Evolutionary conservation across 2,113 vertebrate species (phyloP), one percentile per base, ranked within the genome.

Genomic region (Menura novaehollandiae): DNA sequence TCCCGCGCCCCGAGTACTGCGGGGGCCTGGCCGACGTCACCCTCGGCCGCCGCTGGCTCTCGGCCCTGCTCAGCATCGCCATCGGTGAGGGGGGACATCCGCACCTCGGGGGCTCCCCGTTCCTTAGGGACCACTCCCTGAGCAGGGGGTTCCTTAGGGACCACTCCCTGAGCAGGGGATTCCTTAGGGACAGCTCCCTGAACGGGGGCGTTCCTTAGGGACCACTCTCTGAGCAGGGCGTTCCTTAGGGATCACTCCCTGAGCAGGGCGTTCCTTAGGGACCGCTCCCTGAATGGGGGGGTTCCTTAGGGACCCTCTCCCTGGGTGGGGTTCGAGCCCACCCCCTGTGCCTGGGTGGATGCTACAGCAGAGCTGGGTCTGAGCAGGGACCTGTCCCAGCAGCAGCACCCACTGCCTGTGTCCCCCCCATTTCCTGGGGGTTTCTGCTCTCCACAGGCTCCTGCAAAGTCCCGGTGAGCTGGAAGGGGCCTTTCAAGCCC

Each of bases 1-100:
- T 98, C 44, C 98, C 98, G 0, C 97, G 96, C 44, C 84, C 89
- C 4, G 97, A 98, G 73, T 98, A 98, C 88, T 96, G 58, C 13
- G 6, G 13, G 0, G 98, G 97, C 10, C 67, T 98, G 56, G 96
- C 98, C 0, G 60, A 95, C 17, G 97, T 62, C 44, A 2, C 95
- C 73, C 62, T 59, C 39, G 95, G 97, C 59, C 96, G 74, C 67
- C 93, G 84, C 88, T 98, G 98, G 96, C 95, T 83, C 2, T 95
- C 94, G 0, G 58, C 95, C 15, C 90, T 98, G 39, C 89, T 98
- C 71, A 87, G 68, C 35, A 1, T 98, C 35, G n/a, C 93, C n/a
- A 4, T 98, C 11, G 98, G 98, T 98, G 95, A 98, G 97, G 39
- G 67, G 67, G 41, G 20, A 3, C 16, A 13, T 32, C 39, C 62